These are phyloP conservation scores for Arrhamphus sclerolepis DNA, from an alignment of 2,797 vertebrate genomes.

Conservation along the genomic window DNA sequence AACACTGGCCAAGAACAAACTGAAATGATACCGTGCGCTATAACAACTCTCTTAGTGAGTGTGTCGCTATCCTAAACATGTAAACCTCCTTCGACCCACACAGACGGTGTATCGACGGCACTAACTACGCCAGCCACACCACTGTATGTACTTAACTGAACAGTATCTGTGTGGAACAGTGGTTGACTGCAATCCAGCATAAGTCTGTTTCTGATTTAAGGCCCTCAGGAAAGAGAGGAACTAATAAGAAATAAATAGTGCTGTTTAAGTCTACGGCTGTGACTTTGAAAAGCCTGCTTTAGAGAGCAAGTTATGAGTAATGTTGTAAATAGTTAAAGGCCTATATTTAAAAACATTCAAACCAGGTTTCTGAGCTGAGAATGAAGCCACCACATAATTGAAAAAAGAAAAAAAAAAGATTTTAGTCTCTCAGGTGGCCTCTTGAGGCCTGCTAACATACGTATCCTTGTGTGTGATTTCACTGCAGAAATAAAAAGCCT, in stretches of 20 bases:
- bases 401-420: neutral
- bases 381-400: neutral
- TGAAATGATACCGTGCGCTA: neutral
- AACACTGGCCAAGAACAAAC: neutral
- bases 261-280: neutral
- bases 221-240: conserved; percentile 33
- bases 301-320: conserved; percentile 37
- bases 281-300: conserved; percentile 26
- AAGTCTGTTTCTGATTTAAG: conserved; percentile 34
- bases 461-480: neutral
- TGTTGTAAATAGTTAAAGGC: conserved; percentile 34
- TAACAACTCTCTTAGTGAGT: too few relatives aligned
- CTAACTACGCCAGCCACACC: conserved; percentile 19
- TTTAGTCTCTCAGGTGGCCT: neutral
- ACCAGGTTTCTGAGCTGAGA: conserved; percentile 5
- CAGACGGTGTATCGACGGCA: conserved; percentile 51
- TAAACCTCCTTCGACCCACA: conserved; percentile 18
- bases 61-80: too few relatives aligned
- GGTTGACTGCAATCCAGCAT: conserved; percentile 33
- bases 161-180: conserved; percentile 12
- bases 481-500: neutral
- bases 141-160: conserved; percentile 13
- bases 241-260: conserved; percentile 27
- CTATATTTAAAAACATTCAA: conserved; percentile 30
- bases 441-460: neutral